phyloP scores from a whole-genome alignment of 2,113 vertebrate genomes.

The Ammodytes marinus region DNA sequence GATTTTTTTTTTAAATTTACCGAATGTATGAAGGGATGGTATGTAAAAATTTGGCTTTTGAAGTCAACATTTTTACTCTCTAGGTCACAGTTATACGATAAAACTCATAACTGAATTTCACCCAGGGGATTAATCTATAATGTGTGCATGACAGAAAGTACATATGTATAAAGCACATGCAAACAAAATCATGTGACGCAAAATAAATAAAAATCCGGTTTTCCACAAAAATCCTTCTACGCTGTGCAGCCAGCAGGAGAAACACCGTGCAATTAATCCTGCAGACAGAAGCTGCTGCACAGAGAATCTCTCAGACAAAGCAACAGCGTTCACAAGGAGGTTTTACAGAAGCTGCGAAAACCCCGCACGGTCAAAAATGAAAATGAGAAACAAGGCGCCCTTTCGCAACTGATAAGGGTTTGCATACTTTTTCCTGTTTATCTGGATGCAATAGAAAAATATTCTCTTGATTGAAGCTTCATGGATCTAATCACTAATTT shows the following conservation, averaged over 20 bases:
- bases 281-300: conserved; percentile 33
- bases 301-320: conserved; percentile 12
- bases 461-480: no score
- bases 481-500: no score
- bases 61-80: background rate
- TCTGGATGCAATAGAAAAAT: background rate
- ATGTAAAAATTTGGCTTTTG: background rate
- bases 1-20: no score
- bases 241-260: conserved; percentile 25
- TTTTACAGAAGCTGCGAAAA: background rate
- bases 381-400: background rate
- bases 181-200: background rate
- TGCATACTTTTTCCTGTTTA: background rate
- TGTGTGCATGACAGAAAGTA: background rate
- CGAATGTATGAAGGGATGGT: background rate
- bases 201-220: conserved; percentile 16
- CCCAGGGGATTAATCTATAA: background rate
- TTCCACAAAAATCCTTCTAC: conserved; percentile 1
- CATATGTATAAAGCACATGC: background rate
- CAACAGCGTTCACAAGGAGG: background rate
- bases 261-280: background rate
- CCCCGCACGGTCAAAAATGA: background rate
- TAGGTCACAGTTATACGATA: background rate
- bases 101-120: no score
- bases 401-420: background rate